phyloP scores from a whole-genome alignment of 2,113 vertebrate genomes.

The Neogobius melanostomus region DNA sequence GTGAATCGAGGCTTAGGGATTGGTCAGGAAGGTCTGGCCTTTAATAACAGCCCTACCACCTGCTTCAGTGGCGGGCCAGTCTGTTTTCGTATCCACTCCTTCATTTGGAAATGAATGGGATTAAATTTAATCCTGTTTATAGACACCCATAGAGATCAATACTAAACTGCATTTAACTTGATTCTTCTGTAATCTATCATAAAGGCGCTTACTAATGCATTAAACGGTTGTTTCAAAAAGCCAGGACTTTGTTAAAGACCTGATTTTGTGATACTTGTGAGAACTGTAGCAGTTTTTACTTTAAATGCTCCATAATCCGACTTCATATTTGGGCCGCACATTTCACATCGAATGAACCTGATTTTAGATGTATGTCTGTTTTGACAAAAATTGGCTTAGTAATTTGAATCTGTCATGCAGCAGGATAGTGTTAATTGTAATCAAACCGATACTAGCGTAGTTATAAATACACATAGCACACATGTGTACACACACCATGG shows the following conservation, averaged over 20 bases:
- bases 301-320: slow-evolving; percentile 57
- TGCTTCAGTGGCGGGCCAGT: slow-evolving; percentile 69
- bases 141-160: slow-evolving; percentile 74
- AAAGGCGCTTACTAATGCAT: slow-evolving; percentile 72
- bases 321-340: slow-evolving; percentile 21
- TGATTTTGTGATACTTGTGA: slow-evolving; percentile 43
- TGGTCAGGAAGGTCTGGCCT: slow-evolving; percentile 56
- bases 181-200: slow-evolving; percentile 72
- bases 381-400: slow-evolving; percentile 67
- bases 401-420: slow-evolving; percentile 64
- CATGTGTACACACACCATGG: slow-evolving; percentile 18
- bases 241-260: slow-evolving; percentile 47
- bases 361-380: slow-evolving; percentile 43
- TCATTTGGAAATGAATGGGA: slow-evolving; percentile 73
- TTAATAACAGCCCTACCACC: slow-evolving; percentile 69
- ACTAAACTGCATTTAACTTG: slow-evolving; percentile 73
- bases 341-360: slow-evolving; percentile 53
- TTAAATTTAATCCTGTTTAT: slow-evolving; percentile 75
- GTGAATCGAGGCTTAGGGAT: slow-evolving; percentile 12
- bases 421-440: slow-evolving; percentile 64
- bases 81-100: slow-evolving; percentile 62
- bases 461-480: slow-evolving; percentile 63
- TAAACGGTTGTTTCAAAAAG: slow-evolving; percentile 49
- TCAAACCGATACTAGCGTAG: slow-evolving; percentile 56
- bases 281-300: slow-evolving; percentile 43